These are phyloP conservation scores for Maccullochella peelii DNA, from an alignment of 2,113 vertebrate genomes.

Conservation along the genomic window DNA sequence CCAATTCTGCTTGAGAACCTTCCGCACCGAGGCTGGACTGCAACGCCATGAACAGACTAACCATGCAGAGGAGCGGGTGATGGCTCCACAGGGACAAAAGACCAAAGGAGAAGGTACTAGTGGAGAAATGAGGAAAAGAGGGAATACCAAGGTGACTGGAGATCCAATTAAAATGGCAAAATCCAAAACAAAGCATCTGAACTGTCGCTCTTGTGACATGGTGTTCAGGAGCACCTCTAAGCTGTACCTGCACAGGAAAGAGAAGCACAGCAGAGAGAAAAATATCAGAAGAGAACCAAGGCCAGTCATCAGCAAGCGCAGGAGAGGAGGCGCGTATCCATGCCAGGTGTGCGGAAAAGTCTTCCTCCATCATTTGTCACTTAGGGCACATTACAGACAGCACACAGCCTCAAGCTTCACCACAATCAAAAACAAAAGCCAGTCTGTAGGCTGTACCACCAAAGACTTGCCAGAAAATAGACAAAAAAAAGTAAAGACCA, in stretches of 20 bases:
- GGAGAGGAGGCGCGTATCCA: slow-evolving; percentile 53
- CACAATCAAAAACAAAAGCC: not conserved
- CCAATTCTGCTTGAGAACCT: slow-evolving; percentile 58
- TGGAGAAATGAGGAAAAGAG: not conserved
- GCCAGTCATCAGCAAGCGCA: slow-evolving; percentile 27
- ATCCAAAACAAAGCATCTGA: slow-evolving; percentile 54
- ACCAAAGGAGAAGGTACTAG: not conserved
- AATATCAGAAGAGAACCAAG: slow-evolving; percentile 21
- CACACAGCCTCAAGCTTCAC: slow-evolving; percentile 33
- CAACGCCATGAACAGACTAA: slow-evolving; percentile 54
- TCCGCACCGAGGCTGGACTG: slow-evolving; percentile 62
- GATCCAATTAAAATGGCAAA: slow-evolving; percentile 1
- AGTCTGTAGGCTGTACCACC: not conserved
- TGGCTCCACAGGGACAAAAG: not conserved
- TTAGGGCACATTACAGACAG: slow-evolving; percentile 69
- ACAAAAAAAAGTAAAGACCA: slow-evolving; percentile 24
- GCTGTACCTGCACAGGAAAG: slow-evolving; percentile 78
- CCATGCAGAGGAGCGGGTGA: slow-evolving; percentile 30
- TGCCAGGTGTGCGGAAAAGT: slow-evolving; percentile 80
- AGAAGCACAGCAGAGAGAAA: slow-evolving; percentile 77
- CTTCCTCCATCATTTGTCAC: slow-evolving; percentile 80
- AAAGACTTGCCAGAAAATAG: slow-evolving; percentile 42
- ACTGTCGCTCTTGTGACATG: slow-evolving; percentile 81
- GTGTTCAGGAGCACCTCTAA: slow-evolving; percentile 75
- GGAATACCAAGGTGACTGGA: not conserved